A percentile compares a stretch with the other conserved stretches of the same genome.
Conservation (phyloP, 2,888 invertebrate genomes). For the Polymixis flavicincta region DNA sequence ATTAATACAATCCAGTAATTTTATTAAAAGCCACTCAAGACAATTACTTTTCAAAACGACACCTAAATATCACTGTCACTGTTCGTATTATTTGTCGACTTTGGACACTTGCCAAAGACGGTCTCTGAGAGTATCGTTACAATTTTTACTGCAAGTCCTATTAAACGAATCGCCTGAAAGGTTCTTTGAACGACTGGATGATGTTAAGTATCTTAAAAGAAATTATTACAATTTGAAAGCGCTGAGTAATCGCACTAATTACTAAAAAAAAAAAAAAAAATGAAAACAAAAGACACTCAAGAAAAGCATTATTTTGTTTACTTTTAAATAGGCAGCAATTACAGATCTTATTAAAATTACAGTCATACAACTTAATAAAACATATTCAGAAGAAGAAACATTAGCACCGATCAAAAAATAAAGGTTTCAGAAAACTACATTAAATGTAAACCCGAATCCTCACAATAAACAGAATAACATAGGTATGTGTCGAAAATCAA, state of each 20-base stretch:
- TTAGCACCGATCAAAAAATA: not conserved
- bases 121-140: conserved; percentile 49
- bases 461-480: not conserved
- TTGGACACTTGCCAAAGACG: conserved; percentile 11
- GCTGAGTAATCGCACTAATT: not conserved
- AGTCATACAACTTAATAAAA: no score
- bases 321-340: not conserved
- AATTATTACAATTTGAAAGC: not conserved
- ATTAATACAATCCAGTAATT: not conserved
- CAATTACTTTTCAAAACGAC: conserved; percentile 16
- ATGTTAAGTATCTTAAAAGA: not conserved
- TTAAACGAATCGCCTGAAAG: conserved; percentile 70
- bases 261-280: no score
- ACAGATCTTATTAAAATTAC: not conserved
- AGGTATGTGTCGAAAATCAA: not conserved
- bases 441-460: not conserved
- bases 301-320: not conserved
- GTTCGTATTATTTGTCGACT: not conserved
- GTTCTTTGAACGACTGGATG: conserved; percentile 20
- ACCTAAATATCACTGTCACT: not conserved
- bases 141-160: conserved; percentile 40
- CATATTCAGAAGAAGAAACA: not conserved
- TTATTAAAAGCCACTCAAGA: not conserved
- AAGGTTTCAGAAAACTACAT: not conserved
- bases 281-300: not conserved